These are phyloP conservation scores for Varanus komodoensis DNA, from an alignment of 2,113 vertebrate genomes.

Conservation along the genomic window DNA sequence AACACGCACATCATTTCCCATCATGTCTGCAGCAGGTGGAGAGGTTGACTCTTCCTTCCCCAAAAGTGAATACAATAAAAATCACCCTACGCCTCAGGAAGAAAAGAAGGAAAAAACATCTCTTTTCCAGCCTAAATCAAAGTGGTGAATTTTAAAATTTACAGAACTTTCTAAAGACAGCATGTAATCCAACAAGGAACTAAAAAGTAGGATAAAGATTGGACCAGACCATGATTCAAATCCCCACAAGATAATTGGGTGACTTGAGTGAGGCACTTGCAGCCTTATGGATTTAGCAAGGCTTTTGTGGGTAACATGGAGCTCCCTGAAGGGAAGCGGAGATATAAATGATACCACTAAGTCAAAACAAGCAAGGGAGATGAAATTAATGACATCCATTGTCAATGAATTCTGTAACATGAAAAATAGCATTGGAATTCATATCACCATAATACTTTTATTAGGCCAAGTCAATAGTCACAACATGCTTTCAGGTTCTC, in stretches of 20 bases:
- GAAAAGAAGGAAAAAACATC: neutral
- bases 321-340: neutral
- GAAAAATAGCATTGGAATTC: neutral
- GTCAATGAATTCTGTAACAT: neutral
- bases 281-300: neutral
- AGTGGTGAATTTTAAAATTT: too few species aligned
- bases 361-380: neutral
- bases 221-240: neutral
- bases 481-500: too few species aligned
- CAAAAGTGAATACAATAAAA: neutral
- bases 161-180: neutral
- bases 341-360: neutral
- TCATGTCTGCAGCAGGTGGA: too few species aligned
- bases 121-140: neutral
- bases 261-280: neutral
- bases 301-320: neutral
- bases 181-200: neutral
- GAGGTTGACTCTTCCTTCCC: too few species aligned
- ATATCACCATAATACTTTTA: too few species aligned
- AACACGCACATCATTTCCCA: too few species aligned
- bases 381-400: neutral
- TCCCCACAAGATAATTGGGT: neutral
- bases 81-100: too few species aligned
- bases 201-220: neutral
- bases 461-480: too few species aligned